Evolutionary conservation across 2,797 vertebrate genomes (phyloP).

Genomic region (Girardinus metallicus): DNA sequence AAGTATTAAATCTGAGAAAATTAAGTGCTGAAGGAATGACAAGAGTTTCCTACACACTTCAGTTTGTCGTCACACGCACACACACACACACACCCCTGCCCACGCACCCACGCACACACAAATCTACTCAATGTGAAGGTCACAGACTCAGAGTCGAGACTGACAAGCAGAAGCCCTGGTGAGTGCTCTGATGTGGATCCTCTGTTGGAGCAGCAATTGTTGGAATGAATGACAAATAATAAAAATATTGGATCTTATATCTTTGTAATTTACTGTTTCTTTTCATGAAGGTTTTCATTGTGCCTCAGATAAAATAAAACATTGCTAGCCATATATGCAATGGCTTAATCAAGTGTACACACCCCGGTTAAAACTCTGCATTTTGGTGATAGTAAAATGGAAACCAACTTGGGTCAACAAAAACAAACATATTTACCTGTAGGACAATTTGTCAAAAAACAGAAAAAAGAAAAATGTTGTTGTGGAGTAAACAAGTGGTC

Average conservation of each 20-base stretch:
- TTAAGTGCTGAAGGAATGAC: slow-evolving; percentile 1
- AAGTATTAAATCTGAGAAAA: slow-evolving; percentile 7
- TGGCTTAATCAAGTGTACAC: background rate
- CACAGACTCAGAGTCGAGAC: background rate
- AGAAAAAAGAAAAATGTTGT: background rate
- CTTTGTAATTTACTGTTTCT: slow-evolving; percentile 11
- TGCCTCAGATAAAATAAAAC: slow-evolving; percentile 18
- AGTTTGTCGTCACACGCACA: background rate
- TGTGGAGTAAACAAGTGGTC: background rate
- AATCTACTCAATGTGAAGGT: background rate
- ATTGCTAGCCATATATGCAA: background rate
- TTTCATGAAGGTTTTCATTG: background rate
- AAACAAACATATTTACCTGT: background rate
- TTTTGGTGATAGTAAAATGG: background rate
- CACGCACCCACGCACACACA: background rate
- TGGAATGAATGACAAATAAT: background rate
- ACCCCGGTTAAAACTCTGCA: background rate
- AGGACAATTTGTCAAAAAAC: background rate
- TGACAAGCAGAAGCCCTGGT: background rate
- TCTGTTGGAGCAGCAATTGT: background rate
- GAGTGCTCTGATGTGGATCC: slow-evolving; percentile 10
- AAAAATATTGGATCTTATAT: background rate
- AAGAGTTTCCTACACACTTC: background rate
- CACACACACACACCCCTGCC: background rate
- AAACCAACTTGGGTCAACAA: background rate